Base-by-base conservation (phyloP, 2,113 vertebrate species). In the Crotalus viridis region DNA sequence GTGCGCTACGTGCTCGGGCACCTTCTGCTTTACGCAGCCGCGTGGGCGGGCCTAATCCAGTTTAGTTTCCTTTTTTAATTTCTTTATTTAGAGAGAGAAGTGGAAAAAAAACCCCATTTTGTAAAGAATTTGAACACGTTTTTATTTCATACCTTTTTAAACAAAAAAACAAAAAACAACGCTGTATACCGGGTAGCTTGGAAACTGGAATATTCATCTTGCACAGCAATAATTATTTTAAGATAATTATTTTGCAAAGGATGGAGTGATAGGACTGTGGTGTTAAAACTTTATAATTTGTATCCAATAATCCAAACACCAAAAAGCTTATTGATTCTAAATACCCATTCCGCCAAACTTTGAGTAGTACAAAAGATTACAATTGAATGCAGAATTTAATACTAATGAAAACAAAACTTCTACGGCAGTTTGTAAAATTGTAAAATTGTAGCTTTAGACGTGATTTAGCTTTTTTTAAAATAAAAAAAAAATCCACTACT, bases 1-100 rank as follows among this genome's bases (percentile, higher is more conserved):
- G 96, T 97, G 96, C 85, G 95, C 93, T 96, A 96, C 96, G 96
- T 96, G 96, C 95, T 51, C 93, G 6, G 56, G 55, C 4, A 1
- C 15, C 10, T 5, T 3, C 1, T 33, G 86, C 19, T 54, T 33
- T 10, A 54, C 26, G 43, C 55, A 15, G 59, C 24, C 9, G 0
- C 85, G 24, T 57, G 24, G 0, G 21, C 10, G 1, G 51, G 74
- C 17, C 33, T 1, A 39, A 19, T 39, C 33, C 33, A 81, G 17
- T 43, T 9, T 9, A 9, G 7, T 81, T 81, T 81, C 74, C 7
- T 21, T 81, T 81, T 28, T 81, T 43, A 7, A 43, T 81, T 8
- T 43, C 33, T 81, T 28, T 39, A 39, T 39, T 39, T 43, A 5
- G 19, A 21, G 33, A 33, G 6, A 43, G 33, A 43, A 10, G 28